A percentile compares a stretch with the other conserved stretches of the same genome.
Evolutionary conservation across 2,888 invertebrate genomes (phyloP).

Genomic region (Gerris lacustris): DNA sequence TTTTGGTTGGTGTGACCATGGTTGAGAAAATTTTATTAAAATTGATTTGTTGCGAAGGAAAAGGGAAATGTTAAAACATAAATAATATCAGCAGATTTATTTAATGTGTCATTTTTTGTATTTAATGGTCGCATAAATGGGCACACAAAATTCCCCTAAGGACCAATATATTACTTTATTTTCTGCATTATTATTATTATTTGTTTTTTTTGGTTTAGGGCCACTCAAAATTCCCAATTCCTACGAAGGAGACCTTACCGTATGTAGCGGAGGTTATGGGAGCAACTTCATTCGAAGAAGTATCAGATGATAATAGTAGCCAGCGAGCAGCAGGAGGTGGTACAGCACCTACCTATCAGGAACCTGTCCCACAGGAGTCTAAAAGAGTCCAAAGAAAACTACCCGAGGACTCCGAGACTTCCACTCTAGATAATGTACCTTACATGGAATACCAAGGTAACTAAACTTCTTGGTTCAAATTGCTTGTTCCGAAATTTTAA

Average conservation of each 20-base stretch:
- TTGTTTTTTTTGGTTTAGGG: neutral
- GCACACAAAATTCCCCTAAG: no score
- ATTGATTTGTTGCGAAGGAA: no score
- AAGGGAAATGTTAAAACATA: no score
- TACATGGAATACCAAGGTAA: conserved; percentile 44
- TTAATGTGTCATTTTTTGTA: no score
- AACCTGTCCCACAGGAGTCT: neutral
- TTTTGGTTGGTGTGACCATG: no score
- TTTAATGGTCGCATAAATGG: no score
- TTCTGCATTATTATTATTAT: no score
- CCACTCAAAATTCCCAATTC: conserved; percentile 24
- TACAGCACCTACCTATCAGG: conserved; percentile 2
- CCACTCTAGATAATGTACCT: conserved; percentile 41
- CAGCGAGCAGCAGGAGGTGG: conserved; percentile 15
- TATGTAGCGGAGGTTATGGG: conserved; percentile 43
- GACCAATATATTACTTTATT: no score
- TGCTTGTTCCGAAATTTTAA: no score
- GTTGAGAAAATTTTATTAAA: no score
- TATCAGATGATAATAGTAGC: conserved; percentile 24
- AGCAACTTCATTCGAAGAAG: conserved; percentile 42
- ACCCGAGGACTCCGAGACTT: conserved; percentile 34
- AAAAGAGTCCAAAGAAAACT: conserved; percentile 29
- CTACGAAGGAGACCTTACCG: conserved; percentile 29
- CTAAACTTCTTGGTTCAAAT: neutral
- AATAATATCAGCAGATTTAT: no score